Conservation (phyloP, 2,888 invertebrate genomes). For the Tachystola acroxantha region DNA sequence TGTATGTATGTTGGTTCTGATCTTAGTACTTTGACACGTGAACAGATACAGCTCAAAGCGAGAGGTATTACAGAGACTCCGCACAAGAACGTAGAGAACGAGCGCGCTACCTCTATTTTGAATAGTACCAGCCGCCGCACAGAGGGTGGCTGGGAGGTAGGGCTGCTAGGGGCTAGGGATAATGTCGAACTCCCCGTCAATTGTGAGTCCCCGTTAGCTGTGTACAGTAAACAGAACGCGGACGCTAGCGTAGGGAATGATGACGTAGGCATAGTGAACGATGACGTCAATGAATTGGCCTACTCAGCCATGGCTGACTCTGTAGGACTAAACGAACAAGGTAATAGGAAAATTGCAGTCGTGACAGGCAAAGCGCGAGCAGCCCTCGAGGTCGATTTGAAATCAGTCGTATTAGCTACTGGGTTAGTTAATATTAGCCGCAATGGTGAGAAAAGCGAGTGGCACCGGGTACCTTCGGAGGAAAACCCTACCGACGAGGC, state of each 20-base stretch:
- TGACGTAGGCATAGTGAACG: no score
- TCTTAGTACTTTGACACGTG: not conserved
- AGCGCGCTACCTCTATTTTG: not conserved
- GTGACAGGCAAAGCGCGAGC: no score
- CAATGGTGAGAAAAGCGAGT: no score
- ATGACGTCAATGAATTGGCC: no score
- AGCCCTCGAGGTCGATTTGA: no score
- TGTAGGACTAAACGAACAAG: no score
- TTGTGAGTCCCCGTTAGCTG: not conserved
- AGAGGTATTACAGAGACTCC: not conserved
- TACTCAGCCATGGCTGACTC: no score
- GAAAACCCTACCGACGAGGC: no score
- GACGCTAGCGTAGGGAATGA: not conserved
- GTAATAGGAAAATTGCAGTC: no score
- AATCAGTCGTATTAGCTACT: not conserved
- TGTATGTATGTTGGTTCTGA: not conserved
- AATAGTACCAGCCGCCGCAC: not conserved
- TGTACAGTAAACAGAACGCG: not conserved
- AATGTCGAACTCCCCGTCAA: constrained; percentile 23
- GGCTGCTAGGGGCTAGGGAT: not conserved
- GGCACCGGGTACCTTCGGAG: no score
- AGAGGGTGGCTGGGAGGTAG: constrained; percentile 1
- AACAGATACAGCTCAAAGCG: constrained; percentile 1
- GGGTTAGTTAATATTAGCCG: not conserved
- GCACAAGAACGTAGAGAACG: no score